phyloP scores from a whole-genome alignment of 2,797 vertebrate genomes.

The Rhodeus uyekii region DNA sequence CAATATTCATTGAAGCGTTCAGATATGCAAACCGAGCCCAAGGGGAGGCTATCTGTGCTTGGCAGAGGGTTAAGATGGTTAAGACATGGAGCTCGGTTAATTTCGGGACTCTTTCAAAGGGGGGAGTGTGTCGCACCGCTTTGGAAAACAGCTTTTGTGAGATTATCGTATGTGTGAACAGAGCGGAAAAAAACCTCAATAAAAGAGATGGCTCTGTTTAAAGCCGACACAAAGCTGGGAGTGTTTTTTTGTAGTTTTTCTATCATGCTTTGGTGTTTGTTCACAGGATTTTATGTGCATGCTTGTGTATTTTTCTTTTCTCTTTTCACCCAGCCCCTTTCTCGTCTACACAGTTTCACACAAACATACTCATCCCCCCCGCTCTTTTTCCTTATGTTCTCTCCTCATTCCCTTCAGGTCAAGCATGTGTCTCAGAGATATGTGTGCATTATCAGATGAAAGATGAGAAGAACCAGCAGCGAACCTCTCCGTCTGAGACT shows the following conservation, averaged over 20 bases:
- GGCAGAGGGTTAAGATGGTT: slow-evolving; percentile 35
- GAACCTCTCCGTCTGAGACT: not conserved
- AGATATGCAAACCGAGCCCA: slow-evolving; percentile 37
- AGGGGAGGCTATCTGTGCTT: slow-evolving; percentile 31
- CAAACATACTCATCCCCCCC: not conserved
- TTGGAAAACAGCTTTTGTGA: slow-evolving; percentile 52
- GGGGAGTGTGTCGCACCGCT: slow-evolving; percentile 31
- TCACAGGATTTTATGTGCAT: slow-evolving; percentile 1
- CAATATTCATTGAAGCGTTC: slow-evolving; percentile 14
- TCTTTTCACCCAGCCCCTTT: slow-evolving; percentile 7
- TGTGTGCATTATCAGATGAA: slow-evolving; percentile 43
- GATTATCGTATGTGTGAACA: slow-evolving; percentile 52
- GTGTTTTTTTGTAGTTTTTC: slow-evolving; percentile 4
- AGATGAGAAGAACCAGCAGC: slow-evolving; percentile 27
- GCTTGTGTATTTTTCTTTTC: not conserved
- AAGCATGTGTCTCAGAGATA: slow-evolving; percentile 40
- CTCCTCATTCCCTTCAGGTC: not conserved
- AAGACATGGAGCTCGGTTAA: slow-evolving; percentile 16
- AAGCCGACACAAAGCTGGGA: slow-evolving; percentile 25
- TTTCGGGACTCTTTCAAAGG: slow-evolving; percentile 27
- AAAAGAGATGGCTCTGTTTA: slow-evolving; percentile 43
- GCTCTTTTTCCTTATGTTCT: not conserved
- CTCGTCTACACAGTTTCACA: not conserved
- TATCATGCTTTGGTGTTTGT: slow-evolving; percentile 7
- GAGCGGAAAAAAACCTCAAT: slow-evolving; percentile 42